These are phyloP conservation scores for Agriotes lineatus DNA, from an alignment of 2,888 invertebrate species.

Conservation along the genomic window DNA sequence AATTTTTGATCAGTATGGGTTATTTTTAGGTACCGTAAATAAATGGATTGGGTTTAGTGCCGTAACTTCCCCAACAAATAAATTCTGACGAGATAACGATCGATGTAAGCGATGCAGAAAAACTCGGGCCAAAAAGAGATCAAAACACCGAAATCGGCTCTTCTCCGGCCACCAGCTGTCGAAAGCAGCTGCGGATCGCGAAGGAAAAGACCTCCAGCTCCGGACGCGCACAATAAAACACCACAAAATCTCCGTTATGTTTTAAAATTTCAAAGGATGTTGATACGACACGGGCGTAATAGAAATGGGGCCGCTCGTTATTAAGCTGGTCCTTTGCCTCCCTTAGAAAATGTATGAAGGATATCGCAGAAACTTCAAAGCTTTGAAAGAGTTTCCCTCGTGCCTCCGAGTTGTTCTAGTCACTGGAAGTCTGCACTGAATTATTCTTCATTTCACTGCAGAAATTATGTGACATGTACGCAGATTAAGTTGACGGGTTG, in stretches of 20 bases:
- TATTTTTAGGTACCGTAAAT: constrained; percentile 8
- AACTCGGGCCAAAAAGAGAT: constrained; percentile 46
- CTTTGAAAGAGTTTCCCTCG: constrained; percentile 49
- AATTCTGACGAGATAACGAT: constrained; percentile 46
- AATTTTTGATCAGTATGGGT: no score
- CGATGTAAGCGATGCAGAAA: constrained; percentile 51
- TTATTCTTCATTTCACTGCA: constrained; percentile 35
- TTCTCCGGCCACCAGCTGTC: constrained; percentile 53
- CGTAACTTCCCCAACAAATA: constrained; percentile 33
- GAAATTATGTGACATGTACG: constrained; percentile 44
- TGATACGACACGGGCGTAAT: constrained; percentile 19
- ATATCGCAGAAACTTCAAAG: constrained; percentile 51
- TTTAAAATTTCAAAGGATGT: constrained; percentile 35
- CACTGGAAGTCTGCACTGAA: constrained; percentile 46
- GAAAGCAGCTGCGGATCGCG: constrained; percentile 46
- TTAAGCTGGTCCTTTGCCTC: constrained; percentile 24
- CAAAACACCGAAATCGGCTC: constrained; percentile 49
- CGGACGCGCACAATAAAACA: constrained; percentile 28
- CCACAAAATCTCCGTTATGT: constrained; percentile 32
- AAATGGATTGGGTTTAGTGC: constrained; percentile 9
- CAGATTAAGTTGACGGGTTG: constrained; percentile 12
- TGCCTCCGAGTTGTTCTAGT: constrained; percentile 48
- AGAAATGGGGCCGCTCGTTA: constrained; percentile 25
- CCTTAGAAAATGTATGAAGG: constrained; percentile 47
- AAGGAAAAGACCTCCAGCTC: no score